Base-by-base conservation (phyloP, 1,140 invertebrate species). In the Asobara japonica region DNA sequence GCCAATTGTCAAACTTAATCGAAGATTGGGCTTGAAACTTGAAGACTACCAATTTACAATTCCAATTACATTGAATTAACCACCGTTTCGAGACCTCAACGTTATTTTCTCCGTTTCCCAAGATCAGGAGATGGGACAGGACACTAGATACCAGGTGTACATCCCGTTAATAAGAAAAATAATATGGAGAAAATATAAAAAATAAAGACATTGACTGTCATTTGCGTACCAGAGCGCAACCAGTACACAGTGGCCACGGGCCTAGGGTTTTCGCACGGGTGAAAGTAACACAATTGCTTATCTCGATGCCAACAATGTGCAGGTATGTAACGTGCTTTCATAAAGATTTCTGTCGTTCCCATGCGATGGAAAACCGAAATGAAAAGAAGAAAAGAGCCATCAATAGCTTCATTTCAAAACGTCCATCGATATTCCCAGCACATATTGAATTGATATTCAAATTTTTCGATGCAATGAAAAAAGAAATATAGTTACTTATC, bases 261-360 rank as follows among this genome's bases (percentile, higher is more conserved):
- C 41, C 41, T 30, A 36, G 25, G 20, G 33, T 72, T 66, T 72
- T 66, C 70, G 22, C 64, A 72, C 64, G 64, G 62, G 70, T 72
- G 70, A 72, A 72, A 72, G 70, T 72, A 60, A 66, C 64, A 45
- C 22, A 41, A 64, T 61, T 64, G 41, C 29, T 72, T 66, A 72
- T 72, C 70, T 66, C 51, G 70, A 72, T 72, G 30, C 62, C 64
- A 72, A 66, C 70, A 66, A 72, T 65, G 64, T 72, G 61, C 62
- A 66, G 62, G 25, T 72, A 66, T 56, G 45, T 65, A 61, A 70
- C 36, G 33, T 64, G 36, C 36, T 70, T 69, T 69, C 66, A 69
- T 69, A 30, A 33, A 60, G 30, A 69, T 56, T 33, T 56, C 31
- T 27, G 30, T 51, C 6, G 30, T 33, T 69, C 48, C 16, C 41